Evolutionary conservation across 2,113 vertebrate species (phyloP).

Genomic region (Rutilus rutilus): DNA sequence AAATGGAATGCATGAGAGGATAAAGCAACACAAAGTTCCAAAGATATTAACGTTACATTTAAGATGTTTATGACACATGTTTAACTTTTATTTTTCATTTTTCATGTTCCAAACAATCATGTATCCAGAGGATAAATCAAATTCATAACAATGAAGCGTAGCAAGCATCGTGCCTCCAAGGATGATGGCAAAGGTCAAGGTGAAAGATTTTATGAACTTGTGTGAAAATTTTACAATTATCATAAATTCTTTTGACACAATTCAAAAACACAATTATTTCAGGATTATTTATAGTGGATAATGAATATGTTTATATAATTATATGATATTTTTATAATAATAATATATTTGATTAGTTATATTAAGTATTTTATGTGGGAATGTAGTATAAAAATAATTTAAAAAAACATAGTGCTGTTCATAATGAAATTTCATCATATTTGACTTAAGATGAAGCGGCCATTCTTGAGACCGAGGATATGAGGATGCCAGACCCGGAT

Average conservation of each 20-base stretch:
- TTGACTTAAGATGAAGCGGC: conserved; percentile 86
- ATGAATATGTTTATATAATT: neutral
- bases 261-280: neutral
- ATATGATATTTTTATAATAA: neutral
- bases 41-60: neutral
- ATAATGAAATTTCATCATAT: conserved; percentile 5
- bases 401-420: neutral
- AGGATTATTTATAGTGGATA: neutral
- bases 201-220: conserved; percentile 40
- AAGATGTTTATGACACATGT: neutral
- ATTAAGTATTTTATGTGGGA: neutral
- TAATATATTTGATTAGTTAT: neutral
- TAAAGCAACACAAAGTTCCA: neutral
- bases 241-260: neutral
- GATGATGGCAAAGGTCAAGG: conserved; percentile 81
- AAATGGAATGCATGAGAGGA: neutral
- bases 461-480: conserved; percentile 89
- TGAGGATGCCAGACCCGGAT: conserved; percentile 86
- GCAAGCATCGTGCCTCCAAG: conserved; percentile 81
- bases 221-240: neutral
- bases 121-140: conserved; percentile 70
- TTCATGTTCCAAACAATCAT: conserved; percentile 16
- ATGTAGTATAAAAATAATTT: too few relatives aligned
- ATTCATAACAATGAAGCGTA: conserved; percentile 84
- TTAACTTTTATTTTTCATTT: neutral